These are phyloP conservation scores for Subanguina moxae DNA, from an alignment of 1,140 invertebrate genomes.

Conservation along the genomic window DNA sequence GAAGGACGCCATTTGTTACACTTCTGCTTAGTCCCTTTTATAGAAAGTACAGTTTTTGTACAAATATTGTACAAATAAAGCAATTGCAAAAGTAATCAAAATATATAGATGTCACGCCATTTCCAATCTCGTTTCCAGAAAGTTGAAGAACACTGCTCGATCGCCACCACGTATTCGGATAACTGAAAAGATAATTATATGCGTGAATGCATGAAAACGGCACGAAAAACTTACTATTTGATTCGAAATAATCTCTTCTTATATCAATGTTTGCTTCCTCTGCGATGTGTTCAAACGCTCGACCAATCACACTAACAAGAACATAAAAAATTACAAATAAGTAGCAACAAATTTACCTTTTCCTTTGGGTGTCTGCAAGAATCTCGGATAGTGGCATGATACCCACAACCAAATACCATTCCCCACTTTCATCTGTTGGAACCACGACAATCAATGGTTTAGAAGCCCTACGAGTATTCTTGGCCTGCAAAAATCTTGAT, in stretches of 20 bases:
- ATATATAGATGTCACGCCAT: slow-evolving; percentile 5
- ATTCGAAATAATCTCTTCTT: slow-evolving; percentile 21
- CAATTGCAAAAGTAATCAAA: no score
- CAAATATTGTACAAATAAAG: no score
- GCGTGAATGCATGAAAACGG: neutral
- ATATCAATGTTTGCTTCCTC: slow-evolving; percentile 25
- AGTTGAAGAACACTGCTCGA: slow-evolving; percentile 23
- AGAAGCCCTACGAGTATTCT: slow-evolving; percentile 11
- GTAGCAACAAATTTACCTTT: slow-evolving; percentile 5
- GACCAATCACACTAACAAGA: slow-evolving; percentile 28
- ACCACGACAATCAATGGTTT: slow-evolving; percentile 30
- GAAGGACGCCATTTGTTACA: no score
- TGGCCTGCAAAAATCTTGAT: slow-evolving; percentile 21
- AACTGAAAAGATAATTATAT: slow-evolving; percentile 14
- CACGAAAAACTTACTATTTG: slow-evolving; percentile 27
- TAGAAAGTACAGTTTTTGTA: no score
- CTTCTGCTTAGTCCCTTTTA: no score
- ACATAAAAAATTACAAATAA: neutral
- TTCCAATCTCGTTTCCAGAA: slow-evolving; percentile 25
- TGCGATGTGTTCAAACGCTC: slow-evolving; percentile 22
- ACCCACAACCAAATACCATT: slow-evolving; percentile 11
- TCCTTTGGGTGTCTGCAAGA: slow-evolving; percentile 21
- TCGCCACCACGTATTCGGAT: slow-evolving; percentile 12
- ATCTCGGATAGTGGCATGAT: slow-evolving; percentile 27
- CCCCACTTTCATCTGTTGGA: slow-evolving; percentile 6